Evolutionary conservation across 2,888 invertebrate genomes (phyloP), one percentile per base, ranked within the genome.

Genomic region (Taenaris catops): DNA sequence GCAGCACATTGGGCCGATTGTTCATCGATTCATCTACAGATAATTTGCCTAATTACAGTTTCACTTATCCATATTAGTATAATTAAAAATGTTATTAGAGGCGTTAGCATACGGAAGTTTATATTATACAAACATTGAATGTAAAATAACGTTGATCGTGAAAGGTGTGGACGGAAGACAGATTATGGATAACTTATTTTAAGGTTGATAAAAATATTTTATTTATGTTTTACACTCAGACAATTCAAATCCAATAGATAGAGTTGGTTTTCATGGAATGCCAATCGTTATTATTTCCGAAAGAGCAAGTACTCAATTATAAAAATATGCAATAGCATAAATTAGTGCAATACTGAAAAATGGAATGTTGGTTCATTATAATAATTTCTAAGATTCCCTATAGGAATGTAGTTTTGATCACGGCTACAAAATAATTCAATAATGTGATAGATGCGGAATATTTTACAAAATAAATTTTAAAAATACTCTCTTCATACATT

Each of bases 11-110:
- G 63, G 56, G 61, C 56, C 49, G 65, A 61, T 75, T 72, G 72
- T 73, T 73, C 64, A 54, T 61, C 58, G 67, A 73, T 76, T n/a
- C n/a, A n/a, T n/a, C n/a, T n/a, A n/a, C n/a, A 68, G 70, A 25
- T 37, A 45, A 51, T 46, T 21, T 36, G 29, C 45, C 42, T 37
- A 24, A 17, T 32, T 35, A 18, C 5, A 16, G 20, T 29, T 37
- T 28, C 41, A 28, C 19, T 41, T 29, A 38, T 34, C 27, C 23
- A 41, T 25, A 29, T n/a, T n/a, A n/a, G n/a, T n/a, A n/a, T n/a
- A n/a, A n/a, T n/a, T n/a, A n/a, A n/a, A n/a, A n/a, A n/a, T n/a
- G n/a, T n/a, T n/a, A n/a, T n/a, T n/a, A n/a, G n/a, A n/a, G n/a
- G n/a, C n/a, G n/a, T n/a, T n/a, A n/a, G n/a, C n/a, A n/a, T n/a